These are phyloP conservation scores for Synanthedon myopaeformis DNA, from an alignment of 2,888 invertebrate genomes.

Conservation along the genomic window DNA sequence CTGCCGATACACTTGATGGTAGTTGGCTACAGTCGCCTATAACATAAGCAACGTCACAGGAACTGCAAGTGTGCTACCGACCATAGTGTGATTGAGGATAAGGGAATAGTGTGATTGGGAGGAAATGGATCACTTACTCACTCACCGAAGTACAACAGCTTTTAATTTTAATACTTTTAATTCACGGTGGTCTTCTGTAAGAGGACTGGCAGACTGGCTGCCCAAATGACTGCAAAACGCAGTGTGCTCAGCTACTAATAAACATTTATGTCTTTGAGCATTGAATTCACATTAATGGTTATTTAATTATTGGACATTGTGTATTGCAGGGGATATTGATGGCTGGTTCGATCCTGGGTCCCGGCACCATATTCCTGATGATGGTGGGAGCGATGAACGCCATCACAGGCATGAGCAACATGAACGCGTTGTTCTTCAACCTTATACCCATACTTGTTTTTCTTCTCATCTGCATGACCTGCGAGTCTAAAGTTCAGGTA, in stretches of 20 bases:
- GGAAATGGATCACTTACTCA: too few relatives aligned
- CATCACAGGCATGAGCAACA: constrained; percentile 79
- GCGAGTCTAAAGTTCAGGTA: constrained; percentile 78
- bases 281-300: background rate
- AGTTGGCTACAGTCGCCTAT: too few relatives aligned
- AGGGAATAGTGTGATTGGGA: too few relatives aligned
- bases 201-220: background rate
- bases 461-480: constrained; percentile 75
- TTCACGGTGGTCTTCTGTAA: too few relatives aligned
- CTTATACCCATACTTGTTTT: constrained; percentile 76
- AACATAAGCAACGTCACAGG: too few relatives aligned
- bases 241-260: background rate
- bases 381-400: constrained; percentile 85
- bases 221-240: too few relatives aligned
- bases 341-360: constrained; percentile 83
- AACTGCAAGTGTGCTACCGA: too few relatives aligned
- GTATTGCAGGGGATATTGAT: constrained; percentile 67
- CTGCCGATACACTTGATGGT: too few relatives aligned
- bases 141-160: too few relatives aligned
- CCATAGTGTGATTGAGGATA: too few relatives aligned
- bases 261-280: too few relatives aligned
- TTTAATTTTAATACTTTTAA: too few relatives aligned
- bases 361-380: constrained; percentile 87
- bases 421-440: constrained; percentile 75
- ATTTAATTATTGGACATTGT: constrained; percentile 5